These are phyloP conservation scores for Antheraea assamensis DNA, from an alignment of 2,888 invertebrate species.

Conservation along the genomic window DNA sequence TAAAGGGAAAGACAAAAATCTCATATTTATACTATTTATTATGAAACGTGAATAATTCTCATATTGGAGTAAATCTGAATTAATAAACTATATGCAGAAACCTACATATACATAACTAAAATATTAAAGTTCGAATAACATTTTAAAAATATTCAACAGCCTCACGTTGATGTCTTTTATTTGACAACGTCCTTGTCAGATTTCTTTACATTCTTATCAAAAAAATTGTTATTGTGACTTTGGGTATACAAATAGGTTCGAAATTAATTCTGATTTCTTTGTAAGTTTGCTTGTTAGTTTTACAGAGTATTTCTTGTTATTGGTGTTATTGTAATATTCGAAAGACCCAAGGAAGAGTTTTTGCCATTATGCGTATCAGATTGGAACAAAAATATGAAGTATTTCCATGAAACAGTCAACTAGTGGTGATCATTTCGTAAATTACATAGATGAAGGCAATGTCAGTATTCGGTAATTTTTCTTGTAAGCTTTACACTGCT, in stretches of 20 bases:
- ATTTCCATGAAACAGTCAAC: not conserved
- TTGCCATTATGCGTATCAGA: not conserved
- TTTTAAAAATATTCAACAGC: constrained; percentile 19
- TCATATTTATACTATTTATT: too few relatives aligned
- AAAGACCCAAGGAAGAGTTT: not conserved
- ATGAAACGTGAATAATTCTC: not conserved
- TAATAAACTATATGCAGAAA: not conserved
- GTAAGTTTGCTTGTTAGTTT: not conserved
- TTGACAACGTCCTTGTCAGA: constrained; percentile 33
- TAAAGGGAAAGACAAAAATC: too few relatives aligned
- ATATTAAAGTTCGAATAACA: not conserved
- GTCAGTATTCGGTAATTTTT: not conserved
- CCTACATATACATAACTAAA: not conserved
- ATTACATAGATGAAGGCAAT: not conserved
- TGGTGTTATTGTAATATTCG: not conserved
- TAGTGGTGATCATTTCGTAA: not conserved
- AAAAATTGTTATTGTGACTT: not conserved
- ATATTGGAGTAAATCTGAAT: not conserved
- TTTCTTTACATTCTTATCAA: not conserved
- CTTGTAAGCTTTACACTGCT: not conserved
- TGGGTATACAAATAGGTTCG: not conserved
- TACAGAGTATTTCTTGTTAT: not conserved
- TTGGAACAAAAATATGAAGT: not conserved
- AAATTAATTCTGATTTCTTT: not conserved
- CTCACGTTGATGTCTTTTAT: constrained; percentile 62